A percentile compares a stretch with the other conserved stretches of the same genome.
phyloP scores from a whole-genome alignment of 2,888 invertebrate species.

The Metellina segmentata region DNA sequence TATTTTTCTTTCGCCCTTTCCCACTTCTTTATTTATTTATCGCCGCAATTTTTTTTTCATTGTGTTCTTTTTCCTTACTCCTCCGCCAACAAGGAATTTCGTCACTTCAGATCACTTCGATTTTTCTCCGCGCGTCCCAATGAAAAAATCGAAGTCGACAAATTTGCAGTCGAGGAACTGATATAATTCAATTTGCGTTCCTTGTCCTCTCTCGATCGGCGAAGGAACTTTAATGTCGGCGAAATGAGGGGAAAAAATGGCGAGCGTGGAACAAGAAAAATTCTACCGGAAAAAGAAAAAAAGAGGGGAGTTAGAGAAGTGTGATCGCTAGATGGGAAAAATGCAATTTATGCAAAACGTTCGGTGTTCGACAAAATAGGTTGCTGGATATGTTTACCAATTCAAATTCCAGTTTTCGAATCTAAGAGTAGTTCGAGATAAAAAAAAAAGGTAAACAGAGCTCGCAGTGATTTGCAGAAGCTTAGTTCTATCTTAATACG shows the following conservation, averaged over 20 bases:
- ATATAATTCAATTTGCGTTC: conserved; percentile 59
- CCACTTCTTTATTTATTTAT: conserved; percentile 8
- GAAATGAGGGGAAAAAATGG: conserved; percentile 14
- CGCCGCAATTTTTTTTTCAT: background rate
- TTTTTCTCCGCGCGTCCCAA: conserved; percentile 3
- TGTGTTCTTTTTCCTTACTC: background rate
- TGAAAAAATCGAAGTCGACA: conserved; percentile 29
- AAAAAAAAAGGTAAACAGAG: background rate
- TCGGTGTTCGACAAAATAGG: conserved; percentile 3
- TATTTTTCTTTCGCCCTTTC: conserved; percentile 14
- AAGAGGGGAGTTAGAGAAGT: background rate
- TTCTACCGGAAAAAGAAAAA: background rate
- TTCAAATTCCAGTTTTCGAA: conserved; percentile 35
- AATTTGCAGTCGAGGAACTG: conserved; percentile 48
- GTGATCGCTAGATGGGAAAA: conserved; percentile 17
- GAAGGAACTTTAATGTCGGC: background rate
- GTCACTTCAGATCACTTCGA: background rate
- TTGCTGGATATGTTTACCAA: conserved; percentile 37
- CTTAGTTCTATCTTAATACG: background rate
- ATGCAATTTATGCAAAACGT: conserved; percentile 35
- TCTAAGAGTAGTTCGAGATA: background rate
- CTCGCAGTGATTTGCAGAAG: background rate
- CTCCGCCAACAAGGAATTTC: background rate
- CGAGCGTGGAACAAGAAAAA: background rate
- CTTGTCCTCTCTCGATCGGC: conserved; percentile 21